phyloP scores from a whole-genome alignment of 2,113 vertebrate species.

The Gorilla gorilla region DNA sequence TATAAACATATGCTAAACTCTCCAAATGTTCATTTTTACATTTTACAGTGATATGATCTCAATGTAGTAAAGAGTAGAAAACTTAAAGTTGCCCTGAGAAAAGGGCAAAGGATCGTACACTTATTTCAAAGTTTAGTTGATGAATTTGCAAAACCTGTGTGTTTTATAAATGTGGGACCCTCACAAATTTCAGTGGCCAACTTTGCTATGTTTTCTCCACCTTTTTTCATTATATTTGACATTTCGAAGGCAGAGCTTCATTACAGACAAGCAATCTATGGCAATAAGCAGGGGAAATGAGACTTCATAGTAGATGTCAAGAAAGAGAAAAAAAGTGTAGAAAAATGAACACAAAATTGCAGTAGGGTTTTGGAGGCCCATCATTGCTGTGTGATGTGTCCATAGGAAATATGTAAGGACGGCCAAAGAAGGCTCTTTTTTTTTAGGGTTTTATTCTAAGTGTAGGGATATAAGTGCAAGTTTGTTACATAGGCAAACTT shows the following conservation, averaged over 20 bases:
- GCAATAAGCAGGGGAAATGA: constrained; percentile 59
- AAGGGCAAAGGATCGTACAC: neutral
- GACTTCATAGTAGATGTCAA: constrained; percentile 49
- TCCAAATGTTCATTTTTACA: neutral
- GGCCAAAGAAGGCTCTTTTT: neutral
- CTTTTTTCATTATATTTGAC: constrained; percentile 70
- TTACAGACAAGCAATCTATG: constrained; percentile 32
- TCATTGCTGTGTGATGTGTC: neutral
- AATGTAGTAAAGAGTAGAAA: neutral
- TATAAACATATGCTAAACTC: neutral
- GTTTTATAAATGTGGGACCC: constrained; percentile 45
- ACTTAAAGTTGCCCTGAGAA: neutral
- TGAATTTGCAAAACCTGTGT: neutral
- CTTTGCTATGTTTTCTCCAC: neutral
- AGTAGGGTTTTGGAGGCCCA: constrained; percentile 32
- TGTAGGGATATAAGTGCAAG: too few species aligned
- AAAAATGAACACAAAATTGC: constrained; percentile 54
- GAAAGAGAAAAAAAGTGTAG: neutral
- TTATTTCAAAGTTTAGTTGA: constrained; percentile 19
- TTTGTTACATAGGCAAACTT: too few species aligned
- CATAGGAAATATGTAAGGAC: neutral
- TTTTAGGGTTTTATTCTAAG: too few species aligned
- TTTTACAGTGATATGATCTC: constrained; percentile 10
- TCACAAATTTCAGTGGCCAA: neutral
- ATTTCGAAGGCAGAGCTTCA: constrained; percentile 69